Evolutionary conservation across 1,140 invertebrate species (phyloP), one percentile per base, ranked within the genome.

Genomic region (Melitaea cinxia): DNA sequence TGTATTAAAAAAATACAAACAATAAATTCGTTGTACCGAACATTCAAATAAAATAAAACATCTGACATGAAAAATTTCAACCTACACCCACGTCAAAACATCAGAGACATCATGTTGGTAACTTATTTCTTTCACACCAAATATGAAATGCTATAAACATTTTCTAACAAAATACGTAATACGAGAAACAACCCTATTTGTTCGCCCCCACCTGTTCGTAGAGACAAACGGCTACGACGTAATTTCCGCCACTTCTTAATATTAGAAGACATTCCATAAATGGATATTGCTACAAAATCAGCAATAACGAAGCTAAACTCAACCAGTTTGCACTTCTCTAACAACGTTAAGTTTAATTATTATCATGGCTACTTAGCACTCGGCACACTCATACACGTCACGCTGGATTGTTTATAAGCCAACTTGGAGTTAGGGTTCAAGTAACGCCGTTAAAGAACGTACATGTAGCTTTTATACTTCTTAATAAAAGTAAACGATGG

Each of bases 261-360:
- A 81, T 72, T 19, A 68, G 47, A 66, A 71, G 68, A 75, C 72
- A 75, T 82, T 75, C 50, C 53, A 50, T 65, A 79, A 85, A 82
- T 75, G 80, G 77, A 81, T 84, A 87, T 82, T 73, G 73, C 73
- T 79, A 71, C 74, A 71, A 79, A 83, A 80, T 89, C 82, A 78
- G 77, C 75, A 77, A 80, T 86, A 83, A 85, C 78, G 68, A 79
- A 71, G 74, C 75, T 83, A 68, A 55, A 72, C 66, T 77, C 61
- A 79, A 85, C 82, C 83, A 81, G 77, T 86, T 89, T 73, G 71
- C 80, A 85, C 84, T 80, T 87, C 76, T 80, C 76, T 72, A 65
- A 80, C 78, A 60, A 79, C 78, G 77, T 89, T 85, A 72, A 73
- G 71, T 73, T 77, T 89, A 85, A 89, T 87, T 86, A 89, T 87